These are phyloP conservation scores for Eupsilia transversa DNA, from an alignment of 2,888 invertebrate species.

Conservation along the genomic window DNA sequence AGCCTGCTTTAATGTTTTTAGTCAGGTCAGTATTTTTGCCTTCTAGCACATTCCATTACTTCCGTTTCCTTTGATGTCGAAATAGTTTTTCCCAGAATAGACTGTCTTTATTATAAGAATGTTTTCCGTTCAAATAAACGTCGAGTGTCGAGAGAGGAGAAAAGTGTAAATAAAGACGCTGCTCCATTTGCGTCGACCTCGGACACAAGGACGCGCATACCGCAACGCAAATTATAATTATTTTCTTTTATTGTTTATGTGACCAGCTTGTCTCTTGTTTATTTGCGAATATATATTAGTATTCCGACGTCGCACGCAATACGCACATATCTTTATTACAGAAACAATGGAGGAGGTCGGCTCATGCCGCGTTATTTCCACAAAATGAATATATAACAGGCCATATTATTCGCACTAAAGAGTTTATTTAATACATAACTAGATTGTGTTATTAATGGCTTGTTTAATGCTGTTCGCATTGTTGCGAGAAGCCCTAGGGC, in stretches of 20 bases:
- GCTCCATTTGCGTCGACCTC: slow-evolving; percentile 34
- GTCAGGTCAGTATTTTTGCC: background rate
- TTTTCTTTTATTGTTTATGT: slow-evolving; percentile 65
- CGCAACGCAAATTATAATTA: slow-evolving; percentile 57
- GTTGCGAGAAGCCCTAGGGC: slow-evolving; percentile 43
- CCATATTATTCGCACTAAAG: slow-evolving; percentile 60
- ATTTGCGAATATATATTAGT: slow-evolving; percentile 73
- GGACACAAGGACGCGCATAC: slow-evolving; percentile 41
- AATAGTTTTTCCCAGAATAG: slow-evolving; percentile 16
- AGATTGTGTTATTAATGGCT: slow-evolving; percentile 58
- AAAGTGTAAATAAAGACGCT: slow-evolving; percentile 27
- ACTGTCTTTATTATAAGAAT: slow-evolving; percentile 21
- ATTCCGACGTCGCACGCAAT: slow-evolving; percentile 68
- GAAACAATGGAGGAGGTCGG: slow-evolving; percentile 66
- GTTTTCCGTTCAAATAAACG: slow-evolving; percentile 25
- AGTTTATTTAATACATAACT: slow-evolving; percentile 60
- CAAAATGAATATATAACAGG: slow-evolving; percentile 56
- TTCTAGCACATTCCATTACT: slow-evolving; percentile 12
- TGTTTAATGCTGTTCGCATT: slow-evolving; percentile 59
- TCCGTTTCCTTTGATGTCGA: slow-evolving; percentile 38
- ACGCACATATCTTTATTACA: slow-evolving; percentile 69
- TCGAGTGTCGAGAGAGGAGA: slow-evolving; percentile 21
- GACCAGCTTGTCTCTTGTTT: slow-evolving; percentile 64
- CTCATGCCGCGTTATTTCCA: slow-evolving; percentile 57
- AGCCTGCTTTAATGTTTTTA: background rate